phyloP scores from a whole-genome alignment of 2,113 vertebrate genomes.

The Zootoca vivipara region DNA sequence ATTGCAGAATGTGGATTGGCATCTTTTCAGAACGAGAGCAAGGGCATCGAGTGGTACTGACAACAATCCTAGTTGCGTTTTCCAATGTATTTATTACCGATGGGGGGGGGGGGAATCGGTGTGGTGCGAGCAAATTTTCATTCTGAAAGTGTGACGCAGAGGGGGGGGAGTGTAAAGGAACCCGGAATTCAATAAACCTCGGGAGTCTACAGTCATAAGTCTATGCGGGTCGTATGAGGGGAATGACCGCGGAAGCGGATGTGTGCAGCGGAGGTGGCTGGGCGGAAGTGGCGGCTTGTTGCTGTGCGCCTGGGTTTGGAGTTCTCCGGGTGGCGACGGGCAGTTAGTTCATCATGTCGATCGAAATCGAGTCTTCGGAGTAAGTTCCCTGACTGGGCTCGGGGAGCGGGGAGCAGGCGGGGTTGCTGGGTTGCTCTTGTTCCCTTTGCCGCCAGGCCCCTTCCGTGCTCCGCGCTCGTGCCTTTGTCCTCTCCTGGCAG shows the following conservation, averaged over 20 bases:
- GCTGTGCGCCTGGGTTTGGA: background rate
- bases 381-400: constrained; percentile 27
- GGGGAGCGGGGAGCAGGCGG: accelerated
- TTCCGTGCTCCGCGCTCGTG: background rate
- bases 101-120: too few species aligned
- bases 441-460: accelerated
- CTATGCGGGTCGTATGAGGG: background rate
- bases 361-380: constrained; percentile 80
- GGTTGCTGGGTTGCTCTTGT: background rate
- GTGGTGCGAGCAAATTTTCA: too few species aligned
- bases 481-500: background rate
- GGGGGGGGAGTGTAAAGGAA: too few species aligned
- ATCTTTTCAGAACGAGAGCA: too few species aligned
- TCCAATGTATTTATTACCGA: too few species aligned
- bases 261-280: background rate
- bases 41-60: too few species aligned
- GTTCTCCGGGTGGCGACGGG: accelerated
- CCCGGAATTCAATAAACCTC: background rate
- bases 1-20: too few species aligned
- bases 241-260: background rate
- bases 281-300: background rate
- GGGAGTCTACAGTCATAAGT: accelerated
- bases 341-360: constrained; percentile 63
- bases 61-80: too few species aligned
- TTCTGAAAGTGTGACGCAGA: too few species aligned